phyloP scores from a whole-genome alignment of 2,888 invertebrate species.

The Drosophila mimica region DNA sequence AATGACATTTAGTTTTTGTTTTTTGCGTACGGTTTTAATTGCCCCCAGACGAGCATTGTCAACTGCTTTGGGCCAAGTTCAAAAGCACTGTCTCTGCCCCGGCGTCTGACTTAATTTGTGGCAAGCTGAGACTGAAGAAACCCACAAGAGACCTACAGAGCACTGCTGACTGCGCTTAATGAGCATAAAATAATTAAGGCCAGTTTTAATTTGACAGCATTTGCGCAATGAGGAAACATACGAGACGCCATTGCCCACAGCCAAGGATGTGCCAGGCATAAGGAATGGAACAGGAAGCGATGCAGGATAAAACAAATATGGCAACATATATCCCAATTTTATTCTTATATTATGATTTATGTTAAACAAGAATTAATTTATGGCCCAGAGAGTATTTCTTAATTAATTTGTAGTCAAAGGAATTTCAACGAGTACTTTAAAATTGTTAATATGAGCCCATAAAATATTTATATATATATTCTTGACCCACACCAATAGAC shows the following conservation, averaged over 20 bases:
- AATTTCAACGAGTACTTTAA: background rate
- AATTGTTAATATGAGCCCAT: background rate
- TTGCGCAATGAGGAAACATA: slow-evolving; percentile 64
- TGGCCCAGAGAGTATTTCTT: background rate
- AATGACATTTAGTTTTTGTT: slow-evolving; percentile 67
- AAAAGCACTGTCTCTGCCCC: slow-evolving; percentile 41
- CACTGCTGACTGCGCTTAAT: slow-evolving; percentile 61
- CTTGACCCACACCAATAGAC: background rate
- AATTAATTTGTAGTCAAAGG: background rate
- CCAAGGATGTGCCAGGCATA: slow-evolving; percentile 52
- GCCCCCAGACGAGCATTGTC: slow-evolving; percentile 50
- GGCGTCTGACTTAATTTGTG: slow-evolving; percentile 51
- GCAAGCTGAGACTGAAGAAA: slow-evolving; percentile 28
- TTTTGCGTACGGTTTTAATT: slow-evolving; percentile 58
- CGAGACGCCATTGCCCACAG: slow-evolving; percentile 2
- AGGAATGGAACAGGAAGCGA: slow-evolving; percentile 29
- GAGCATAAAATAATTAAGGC: slow-evolving; percentile 80
- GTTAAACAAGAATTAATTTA: background rate
- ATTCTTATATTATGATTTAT: background rate
- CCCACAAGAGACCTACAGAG: background rate
- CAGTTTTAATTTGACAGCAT: slow-evolving; percentile 73
- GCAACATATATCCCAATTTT: background rate
- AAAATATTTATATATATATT: background rate
- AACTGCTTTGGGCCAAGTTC: slow-evolving; percentile 74
- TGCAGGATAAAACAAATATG: background rate